Evolutionary conservation across 2,113 vertebrate genomes (phyloP).

Genomic region (Rhea pennata): DNA sequence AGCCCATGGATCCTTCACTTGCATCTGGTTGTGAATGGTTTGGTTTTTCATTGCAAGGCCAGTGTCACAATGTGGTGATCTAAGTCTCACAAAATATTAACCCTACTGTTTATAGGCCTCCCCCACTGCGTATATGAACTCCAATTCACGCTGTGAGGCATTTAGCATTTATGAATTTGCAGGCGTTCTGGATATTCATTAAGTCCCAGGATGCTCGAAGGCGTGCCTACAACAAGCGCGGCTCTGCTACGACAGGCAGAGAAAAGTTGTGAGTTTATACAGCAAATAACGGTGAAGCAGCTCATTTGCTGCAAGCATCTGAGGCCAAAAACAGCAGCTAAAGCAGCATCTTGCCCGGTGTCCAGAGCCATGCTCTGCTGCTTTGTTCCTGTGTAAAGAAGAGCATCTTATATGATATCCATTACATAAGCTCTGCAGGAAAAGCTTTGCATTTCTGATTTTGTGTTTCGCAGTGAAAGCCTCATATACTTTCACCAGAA

Average conservation of each 20-base stretch:
- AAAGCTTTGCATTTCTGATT: neutral
- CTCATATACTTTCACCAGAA: neutral
- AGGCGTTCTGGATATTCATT: neutral
- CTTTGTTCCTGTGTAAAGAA: neutral
- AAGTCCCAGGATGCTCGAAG: neutral
- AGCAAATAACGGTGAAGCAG: neutral
- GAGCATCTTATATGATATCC: neutral
- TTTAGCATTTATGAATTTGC: neutral
- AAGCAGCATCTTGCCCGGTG: too few relatives aligned
- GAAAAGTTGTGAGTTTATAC: neutral
- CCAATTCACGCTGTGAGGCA: neutral
- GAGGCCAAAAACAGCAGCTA: neutral
- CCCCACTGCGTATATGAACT: neutral
- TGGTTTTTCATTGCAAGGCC: rapidly evolving
- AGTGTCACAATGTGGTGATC: rapidly evolving
- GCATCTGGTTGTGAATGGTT: neutral
- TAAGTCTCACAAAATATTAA: neutral
- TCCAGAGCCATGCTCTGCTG: neutral
- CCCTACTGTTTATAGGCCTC: rapidly evolving
- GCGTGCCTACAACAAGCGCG: neutral
- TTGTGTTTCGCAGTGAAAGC: neutral
- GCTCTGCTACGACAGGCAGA: neutral
- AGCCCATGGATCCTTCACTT: neutral
- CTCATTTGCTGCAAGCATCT: neutral
- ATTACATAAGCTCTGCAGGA: neutral